Base-by-base conservation (phyloP, 1,140 invertebrate genomes). In the Lysiphlebus fabarum region DNA sequence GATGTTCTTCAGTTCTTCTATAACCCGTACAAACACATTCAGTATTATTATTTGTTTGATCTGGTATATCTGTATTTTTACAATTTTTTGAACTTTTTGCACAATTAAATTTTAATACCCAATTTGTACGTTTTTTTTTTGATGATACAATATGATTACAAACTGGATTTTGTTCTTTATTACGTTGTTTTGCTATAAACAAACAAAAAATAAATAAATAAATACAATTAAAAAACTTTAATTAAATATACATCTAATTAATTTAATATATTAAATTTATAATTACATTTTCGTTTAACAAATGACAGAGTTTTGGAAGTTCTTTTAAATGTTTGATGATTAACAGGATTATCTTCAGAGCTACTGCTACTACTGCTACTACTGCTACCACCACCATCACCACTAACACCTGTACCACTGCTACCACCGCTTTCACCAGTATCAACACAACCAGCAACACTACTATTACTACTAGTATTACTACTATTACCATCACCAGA, bases 1-100 rank as follows among this genome's bases (percentile, higher is more conserved):
- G 76, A 60, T 83, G 81, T 26, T 85, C 82, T 58, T 84, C 82
- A 0, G 83, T 85, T 59, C 82, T 75, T 59, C 81, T 75, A 64
- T 85, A 86, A 40, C 84, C 82, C 7, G 84, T 86, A 65, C 85
- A 87, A 55, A 85, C 79, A 66, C 85, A 87, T 65, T 84, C 70
- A n/a, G 78, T 69, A 68, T 75, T 73, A 63, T 70, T 72, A 74
- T 73, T 77, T 69, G 76, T 69, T 62, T 78, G 76, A 70, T 75
- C 77, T 51, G 72, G 74, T 68, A 77, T 79, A 65, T 75, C 76
- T 17, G 70, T 76, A 58, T 77, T 84, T 71, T 75, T 81, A 8
- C 76, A 80, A 59, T 67, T 71, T 74, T 84, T 83, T n/a, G n/a
- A n/a, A 44, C 79, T 82, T 53, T 84, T 83, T 5, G 81, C 76